These are phyloP conservation scores for Saccostrea cuccullata DNA, from an alignment of 1,140 invertebrate species.

Conservation along the genomic window DNA sequence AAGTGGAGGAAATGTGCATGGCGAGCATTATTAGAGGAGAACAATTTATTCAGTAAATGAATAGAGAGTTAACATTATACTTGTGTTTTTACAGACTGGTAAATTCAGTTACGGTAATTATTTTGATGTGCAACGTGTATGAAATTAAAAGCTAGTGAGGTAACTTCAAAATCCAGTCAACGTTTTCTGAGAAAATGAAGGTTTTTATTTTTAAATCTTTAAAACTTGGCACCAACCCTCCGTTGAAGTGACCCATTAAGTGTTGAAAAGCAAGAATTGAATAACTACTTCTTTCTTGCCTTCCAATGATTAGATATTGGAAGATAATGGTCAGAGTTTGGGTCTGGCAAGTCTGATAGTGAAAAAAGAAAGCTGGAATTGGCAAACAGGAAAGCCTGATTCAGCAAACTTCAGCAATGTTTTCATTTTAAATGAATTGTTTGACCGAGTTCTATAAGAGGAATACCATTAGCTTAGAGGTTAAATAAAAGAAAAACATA, in stretches of 20 bases:
- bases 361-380: neutral
- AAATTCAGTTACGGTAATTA: conserved; percentile 3
- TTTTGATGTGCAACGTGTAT: neutral
- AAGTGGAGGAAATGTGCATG: neutral
- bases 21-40: neutral
- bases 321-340: neutral
- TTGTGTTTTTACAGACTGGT: neutral
- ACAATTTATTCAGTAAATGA: neutral
- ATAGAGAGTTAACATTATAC: neutral
- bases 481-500: neutral
- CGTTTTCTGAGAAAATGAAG: conserved; percentile 9
- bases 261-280: neutral
- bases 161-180: neutral
- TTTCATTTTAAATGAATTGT: neutral
- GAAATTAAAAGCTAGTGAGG: conserved; percentile 9
- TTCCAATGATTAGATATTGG: conserved; percentile 26
- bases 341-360: conserved; percentile 26
- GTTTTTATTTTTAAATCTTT: neutral
- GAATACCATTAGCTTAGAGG: neutral
- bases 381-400: neutral
- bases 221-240: neutral
- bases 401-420: neutral
- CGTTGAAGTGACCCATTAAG: conserved; percentile 27
- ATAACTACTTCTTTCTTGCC: neutral
- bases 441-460: neutral